phyloP scores from a whole-genome alignment of 1,140 invertebrate species.

The Drosophila pruinosa region DNA sequence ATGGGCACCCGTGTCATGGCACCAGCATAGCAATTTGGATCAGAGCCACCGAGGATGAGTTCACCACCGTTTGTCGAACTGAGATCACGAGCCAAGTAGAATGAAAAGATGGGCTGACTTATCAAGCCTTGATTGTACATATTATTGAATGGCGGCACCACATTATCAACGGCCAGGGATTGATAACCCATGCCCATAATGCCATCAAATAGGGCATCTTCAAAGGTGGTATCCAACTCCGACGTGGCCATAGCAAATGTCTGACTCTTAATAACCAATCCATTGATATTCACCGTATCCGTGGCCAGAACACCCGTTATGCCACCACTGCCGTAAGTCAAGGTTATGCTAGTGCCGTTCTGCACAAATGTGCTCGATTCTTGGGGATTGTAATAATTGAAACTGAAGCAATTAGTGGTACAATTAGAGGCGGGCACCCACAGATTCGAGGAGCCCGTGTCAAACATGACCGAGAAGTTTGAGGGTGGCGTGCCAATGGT shows the following conservation, averaged over 20 bases:
- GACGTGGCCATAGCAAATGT: conserved; percentile 97
- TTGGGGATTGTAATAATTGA: conserved; percentile 92
- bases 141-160: conserved; percentile 96
- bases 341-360: conserved; percentile 95
- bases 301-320: conserved; percentile 96
- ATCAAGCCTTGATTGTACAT: conserved; percentile 95
- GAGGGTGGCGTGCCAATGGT: conserved; percentile 96
- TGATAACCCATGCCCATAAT: conserved; percentile 96
- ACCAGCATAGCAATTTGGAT: conserved; percentile 28
- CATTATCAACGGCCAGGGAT: conserved; percentile 93
- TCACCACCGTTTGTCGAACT: conserved; percentile 28
- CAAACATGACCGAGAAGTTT: conserved; percentile 97
- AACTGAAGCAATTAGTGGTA: conserved; percentile 87
- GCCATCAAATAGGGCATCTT: conserved; percentile 97
- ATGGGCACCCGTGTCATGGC: conserved; percentile 52
- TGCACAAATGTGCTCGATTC: conserved; percentile 91
- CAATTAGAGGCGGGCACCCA: conserved; percentile 99
- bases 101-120: conserved; percentile 93
- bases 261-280: conserved; percentile 88
- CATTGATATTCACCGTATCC: conserved; percentile 89
- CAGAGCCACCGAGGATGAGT: conserved; percentile 61
- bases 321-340: conserved; percentile 97
- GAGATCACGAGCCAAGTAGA: conserved; percentile 86
- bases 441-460: conserved; percentile 99
- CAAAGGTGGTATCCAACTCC: conserved; percentile 95